Evolutionary conservation across 2,888 invertebrate species (phyloP).

Genomic region (Abscondita cerata): DNA sequence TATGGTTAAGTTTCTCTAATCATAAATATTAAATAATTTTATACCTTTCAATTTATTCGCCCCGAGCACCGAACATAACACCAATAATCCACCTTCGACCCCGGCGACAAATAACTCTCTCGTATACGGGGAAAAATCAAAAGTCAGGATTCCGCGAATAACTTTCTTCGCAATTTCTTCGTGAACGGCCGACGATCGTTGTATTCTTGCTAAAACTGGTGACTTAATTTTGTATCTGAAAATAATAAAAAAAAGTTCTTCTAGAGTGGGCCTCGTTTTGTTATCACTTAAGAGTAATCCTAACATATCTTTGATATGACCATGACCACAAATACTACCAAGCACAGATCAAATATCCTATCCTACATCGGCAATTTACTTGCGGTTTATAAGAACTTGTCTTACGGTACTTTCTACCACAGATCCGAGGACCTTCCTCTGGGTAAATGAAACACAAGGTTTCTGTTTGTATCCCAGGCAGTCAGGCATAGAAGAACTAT

Average conservation of each 20-base stretch:
- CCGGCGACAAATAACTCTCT: slow-evolving; percentile 57
- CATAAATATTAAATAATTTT: neutral
- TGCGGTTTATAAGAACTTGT: slow-evolving; percentile 53
- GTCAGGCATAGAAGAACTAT: slow-evolving; percentile 28
- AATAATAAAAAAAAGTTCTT: slow-evolving; percentile 47
- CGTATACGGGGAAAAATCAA: slow-evolving; percentile 55
- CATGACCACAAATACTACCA: slow-evolving; percentile 50
- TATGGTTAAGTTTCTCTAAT: too few relatives aligned
- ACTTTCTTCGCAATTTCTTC: slow-evolving; percentile 43
- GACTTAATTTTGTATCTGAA: slow-evolving; percentile 52
- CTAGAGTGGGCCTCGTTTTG: slow-evolving; percentile 56
- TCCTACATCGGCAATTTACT: slow-evolving; percentile 47
- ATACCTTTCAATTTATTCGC: slow-evolving; percentile 50
- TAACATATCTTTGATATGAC: slow-evolving; percentile 54
- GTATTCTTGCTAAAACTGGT: slow-evolving; percentile 45
- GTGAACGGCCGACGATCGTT: slow-evolving; percentile 20
- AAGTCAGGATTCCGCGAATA: slow-evolving; percentile 52
- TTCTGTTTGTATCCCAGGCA: slow-evolving; percentile 54
- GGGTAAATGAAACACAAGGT: slow-evolving; percentile 55
- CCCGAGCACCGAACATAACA: slow-evolving; percentile 56
- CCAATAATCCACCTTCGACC: slow-evolving; percentile 56
- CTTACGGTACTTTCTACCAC: slow-evolving; percentile 62
- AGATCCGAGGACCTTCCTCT: slow-evolving; percentile 64
- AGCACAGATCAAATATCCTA: slow-evolving; percentile 46
- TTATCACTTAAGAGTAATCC: slow-evolving; percentile 46